Evolutionary conservation across 2,113 vertebrate species (phyloP).

Genomic region (Sprattus sprattus): DNA sequence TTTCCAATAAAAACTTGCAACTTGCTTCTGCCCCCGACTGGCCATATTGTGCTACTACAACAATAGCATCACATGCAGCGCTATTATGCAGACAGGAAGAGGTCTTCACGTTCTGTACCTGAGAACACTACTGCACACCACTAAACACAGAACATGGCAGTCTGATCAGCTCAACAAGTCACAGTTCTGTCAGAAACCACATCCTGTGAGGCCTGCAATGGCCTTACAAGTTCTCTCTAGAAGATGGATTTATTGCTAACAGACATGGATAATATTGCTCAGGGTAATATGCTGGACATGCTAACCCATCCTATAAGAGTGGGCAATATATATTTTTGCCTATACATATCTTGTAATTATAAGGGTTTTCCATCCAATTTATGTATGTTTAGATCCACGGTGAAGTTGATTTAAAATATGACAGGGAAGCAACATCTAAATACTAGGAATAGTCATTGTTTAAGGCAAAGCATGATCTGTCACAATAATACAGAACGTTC

Average conservation of each 20-base stretch:
- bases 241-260: background rate
- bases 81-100: background rate
- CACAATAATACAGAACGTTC: too few relatives aligned
- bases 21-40: background rate
- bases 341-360: background rate
- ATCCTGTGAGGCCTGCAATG: background rate
- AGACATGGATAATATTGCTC: background rate
- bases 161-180: background rate
- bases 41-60: background rate
- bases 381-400: background rate
- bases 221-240: background rate
- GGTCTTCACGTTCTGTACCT: background rate
- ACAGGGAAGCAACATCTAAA: background rate
- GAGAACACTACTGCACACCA: background rate
- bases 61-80: background rate
- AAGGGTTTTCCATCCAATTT: background rate
- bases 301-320: background rate
- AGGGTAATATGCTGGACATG: background rate
- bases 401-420: background rate
- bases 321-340: background rate
- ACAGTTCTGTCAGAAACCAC: background rate
- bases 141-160: background rate
- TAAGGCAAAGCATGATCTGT: background rate
- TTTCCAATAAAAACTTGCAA: background rate
- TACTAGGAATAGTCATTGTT: background rate